Evolutionary conservation across 1,140 invertebrate genomes (phyloP), one percentile per base, ranked within the genome.

Genomic region (Calephelis virginiensis): DNA sequence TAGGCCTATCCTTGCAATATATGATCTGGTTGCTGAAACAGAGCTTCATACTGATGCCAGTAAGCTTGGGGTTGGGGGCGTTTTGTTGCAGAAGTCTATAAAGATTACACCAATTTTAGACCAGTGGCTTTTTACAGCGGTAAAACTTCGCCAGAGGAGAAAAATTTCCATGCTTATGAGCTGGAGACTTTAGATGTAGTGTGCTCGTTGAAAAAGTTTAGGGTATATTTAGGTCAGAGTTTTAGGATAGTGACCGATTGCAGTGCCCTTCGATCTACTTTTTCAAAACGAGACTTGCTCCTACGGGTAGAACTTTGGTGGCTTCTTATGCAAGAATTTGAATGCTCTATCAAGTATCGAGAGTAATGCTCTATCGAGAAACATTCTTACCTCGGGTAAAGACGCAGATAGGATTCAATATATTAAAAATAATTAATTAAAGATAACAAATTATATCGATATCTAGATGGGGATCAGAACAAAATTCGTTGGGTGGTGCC

Each of bases 181-280:
- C 17, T 83, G 74, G 67, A 71, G 49, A 77, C 78, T 0, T 64
- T 17, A 17, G 17, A 0, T 17, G 17, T 17, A 17, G 17, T 17
- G 17, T 17, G 17, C 17, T 17, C 17, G 8, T 59, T 68, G n/a
- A 47, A 47, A 13, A 68, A 63, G 28, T 63, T 63, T 63, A 43
- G 61, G 40, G 49, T 62, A 5, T 67, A 62, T 45, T 53, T 62
- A 13, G 66, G 59, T 8, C 46, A 49, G 17, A 45, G 63, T 12
- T 91, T 91, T 64, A 83, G 63, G 7, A 70, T 92, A 1, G 63
- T 90, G 10, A 89, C 84, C 0, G 89, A 90, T 69, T 91, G 85
- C 53, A 78, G 76, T 37, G 82, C 79, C 0, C 64, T 90, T 0
- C 80, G 72, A 49, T 50, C 53, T 8, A 79, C 81, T 0, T 73